These are phyloP conservation scores for Lamellibrachia luymesi DNA, from an alignment of 1,140 invertebrate species.

Conservation along the genomic window DNA sequence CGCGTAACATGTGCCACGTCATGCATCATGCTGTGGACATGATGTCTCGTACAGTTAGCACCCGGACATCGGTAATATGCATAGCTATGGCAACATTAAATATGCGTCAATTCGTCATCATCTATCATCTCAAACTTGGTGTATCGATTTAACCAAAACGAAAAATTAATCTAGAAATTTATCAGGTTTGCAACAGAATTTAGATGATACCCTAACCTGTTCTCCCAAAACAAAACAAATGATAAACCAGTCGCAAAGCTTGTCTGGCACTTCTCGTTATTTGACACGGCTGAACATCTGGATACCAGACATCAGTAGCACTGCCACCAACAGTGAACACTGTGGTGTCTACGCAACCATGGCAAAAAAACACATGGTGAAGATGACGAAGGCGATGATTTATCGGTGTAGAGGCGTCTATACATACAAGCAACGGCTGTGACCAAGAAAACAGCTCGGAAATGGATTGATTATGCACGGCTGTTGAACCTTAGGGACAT, in stretches of 20 bases:
- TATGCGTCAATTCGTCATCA: background rate
- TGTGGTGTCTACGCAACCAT: background rate
- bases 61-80: background rate
- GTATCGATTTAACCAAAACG: background rate
- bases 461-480: no score
- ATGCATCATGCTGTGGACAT: background rate
- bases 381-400: no score
- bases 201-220: no score
- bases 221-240: no score
- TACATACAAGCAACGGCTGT: no score
- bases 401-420: no score
- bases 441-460: no score
- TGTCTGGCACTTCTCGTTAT: background rate
- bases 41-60: background rate
- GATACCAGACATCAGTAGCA: background rate
- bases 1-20: background rate
- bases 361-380: no score
- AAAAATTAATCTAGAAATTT: no score
- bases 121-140: background rate
- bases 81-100: background rate
- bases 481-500: no score
- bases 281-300: background rate
- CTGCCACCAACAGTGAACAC: background rate
- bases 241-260: no score
- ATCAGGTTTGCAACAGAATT: no score